Evolutionary conservation across 1,140 invertebrate genomes (phyloP), one percentile per base, ranked within the genome.

Genomic region (Micrasema minimum): DNA sequence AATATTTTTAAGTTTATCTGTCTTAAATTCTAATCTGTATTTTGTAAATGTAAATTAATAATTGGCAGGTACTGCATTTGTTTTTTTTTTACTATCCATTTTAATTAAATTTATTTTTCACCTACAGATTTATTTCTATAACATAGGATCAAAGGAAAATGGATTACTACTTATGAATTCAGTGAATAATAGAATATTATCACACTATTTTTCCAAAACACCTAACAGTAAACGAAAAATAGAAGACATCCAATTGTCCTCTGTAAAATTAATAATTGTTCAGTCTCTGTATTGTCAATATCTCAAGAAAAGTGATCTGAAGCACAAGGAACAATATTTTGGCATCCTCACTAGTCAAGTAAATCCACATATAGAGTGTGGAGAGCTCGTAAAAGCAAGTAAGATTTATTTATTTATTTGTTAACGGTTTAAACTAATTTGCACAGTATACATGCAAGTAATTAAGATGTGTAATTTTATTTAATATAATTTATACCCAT

Each of bases 71-170:
- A n/a, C n/a, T n/a, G n/a, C n/a, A n/a, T n/a, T n/a, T n/a, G n/a
- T n/a, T n/a, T n/a, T n/a, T n/a, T n/a, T n/a, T n/a, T n/a, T n/a
- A n/a, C n/a, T n/a, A n/a, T n/a, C n/a, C n/a, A n/a, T n/a, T n/a
- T n/a, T n/a, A n/a, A n/a, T n/a, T n/a, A n/a, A n/a, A n/a, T 9
- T 65, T 51, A 53, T 51, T 51, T 26, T 69, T 71, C 50, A 18
- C 62, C 7, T 62, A 38, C 45, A 74, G 72, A 55, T 69, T 18
- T 72, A 69, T 31, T 75, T 72, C 31, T 70, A 65, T 20, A 61
- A 75, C 18, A 72, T 41, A 16, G 53, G 59, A 14, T 43, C 51
- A 12, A 59, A 70, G 50, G 50, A 72, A 23, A 50, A 69, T 37
- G 67, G 66, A 11, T 16, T 65, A 3, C 11, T 48, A 22, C 45